Percentiles rank a stretch among this genome's conserved stretches.
These are phyloP conservation scores for Callospermophilus lateralis DNA, from an alignment of 2,113 vertebrate genomes.

Conservation along the genomic window DNA sequence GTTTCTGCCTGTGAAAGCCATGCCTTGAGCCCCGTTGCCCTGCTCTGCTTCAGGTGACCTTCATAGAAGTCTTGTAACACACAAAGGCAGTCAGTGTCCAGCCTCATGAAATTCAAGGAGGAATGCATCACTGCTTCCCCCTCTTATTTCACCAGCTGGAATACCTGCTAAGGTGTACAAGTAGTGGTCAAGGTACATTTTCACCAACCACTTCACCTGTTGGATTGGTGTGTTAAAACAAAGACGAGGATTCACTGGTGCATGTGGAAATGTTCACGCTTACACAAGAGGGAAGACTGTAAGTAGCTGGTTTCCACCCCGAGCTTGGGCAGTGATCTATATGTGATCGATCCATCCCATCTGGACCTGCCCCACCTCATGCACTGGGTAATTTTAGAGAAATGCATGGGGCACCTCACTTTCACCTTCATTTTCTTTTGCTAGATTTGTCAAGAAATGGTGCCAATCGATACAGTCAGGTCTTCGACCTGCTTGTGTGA, in stretches of 20 bases:
- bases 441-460: conserved; percentile 24
- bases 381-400: conserved; percentile 16
- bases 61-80: conserved; percentile 41
- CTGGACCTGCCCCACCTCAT: not conserved
- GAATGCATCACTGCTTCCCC: conserved; percentile 1
- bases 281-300: not conserved
- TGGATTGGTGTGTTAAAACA: not conserved
- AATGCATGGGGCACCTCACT: not conserved
- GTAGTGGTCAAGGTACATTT: conserved; percentile 10
- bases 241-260: not conserved
- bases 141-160: not conserved
- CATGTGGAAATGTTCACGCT: not conserved
- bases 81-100: not conserved
- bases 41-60: conserved; percentile 25
- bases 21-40: not conserved
- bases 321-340: not conserved
- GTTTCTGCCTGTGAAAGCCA: not conserved
- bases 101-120: conserved; percentile 18
- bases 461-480: not conserved
- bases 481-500: not conserved
- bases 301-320: not conserved
- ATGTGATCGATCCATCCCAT: not conserved
- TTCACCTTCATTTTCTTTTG: not conserved
- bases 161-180: not conserved
- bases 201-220: not conserved